Base-by-base conservation (phyloP, 2,113 vertebrate genomes). In the Misgurnus mizolepis region DNA sequence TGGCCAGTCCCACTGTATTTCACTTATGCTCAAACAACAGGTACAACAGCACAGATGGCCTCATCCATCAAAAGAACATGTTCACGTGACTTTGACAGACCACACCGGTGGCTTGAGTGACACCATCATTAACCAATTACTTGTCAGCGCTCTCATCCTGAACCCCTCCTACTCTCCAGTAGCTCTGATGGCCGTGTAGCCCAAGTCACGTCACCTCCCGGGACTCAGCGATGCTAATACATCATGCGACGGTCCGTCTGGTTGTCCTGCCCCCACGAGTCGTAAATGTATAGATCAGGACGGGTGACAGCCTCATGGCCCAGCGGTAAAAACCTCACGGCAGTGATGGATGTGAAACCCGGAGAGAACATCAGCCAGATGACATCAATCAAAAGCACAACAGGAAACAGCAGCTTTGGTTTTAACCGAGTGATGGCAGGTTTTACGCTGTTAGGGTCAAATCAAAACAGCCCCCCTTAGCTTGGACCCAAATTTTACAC, bases 31-130 rank as follows among this genome's bases (percentile, higher is more conserved):
- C 64, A 81, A 50, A 69, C 58, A 65, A 17, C 76, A 69, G 40
- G 49, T 79, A 82, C 40, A 27, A 64, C 22, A 27, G 70, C n/a
- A 70, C 76, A 84, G 80, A 84, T 82, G 80, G 70, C 66, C 58
- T 76, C 58, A 82, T 82, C 80, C 65, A 79, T 84, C 65, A 84
- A 49, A 41, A 11, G 22, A 80, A 68, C 43, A 18, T 76, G 67
- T 72, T 76, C 76, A 82, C 62, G 55, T 84, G 76, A 82, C 64
- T 75, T 47, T 45, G 22, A 69, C 55, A 11, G 50, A 65, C 43
- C 66, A 71, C 67, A 75, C 73, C 80, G 75, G 81, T 67, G 77
- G 62, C 10, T 49, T 39, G 68, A 71, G 34, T 34, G 55, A 45
- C 49, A 53, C 62, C 47, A 55, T 43, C 61, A 41, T 17, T 62